These are phyloP conservation scores for Falco cherrug DNA, from an alignment of 2,797 vertebrate genomes.

Conservation along the genomic window DNA sequence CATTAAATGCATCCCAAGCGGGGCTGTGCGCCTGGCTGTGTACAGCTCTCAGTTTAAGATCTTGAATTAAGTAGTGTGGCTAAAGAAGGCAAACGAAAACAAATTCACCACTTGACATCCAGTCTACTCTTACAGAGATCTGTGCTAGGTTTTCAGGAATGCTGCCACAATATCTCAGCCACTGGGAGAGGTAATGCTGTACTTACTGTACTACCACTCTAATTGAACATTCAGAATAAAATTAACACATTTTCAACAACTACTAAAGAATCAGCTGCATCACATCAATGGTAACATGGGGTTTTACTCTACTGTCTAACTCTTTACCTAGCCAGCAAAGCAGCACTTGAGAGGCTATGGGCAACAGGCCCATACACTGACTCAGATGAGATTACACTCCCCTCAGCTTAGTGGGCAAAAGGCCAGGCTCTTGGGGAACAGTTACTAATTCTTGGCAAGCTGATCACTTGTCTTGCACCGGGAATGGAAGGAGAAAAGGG, in stretches of 20 bases:
- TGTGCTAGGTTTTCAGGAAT: neutral
- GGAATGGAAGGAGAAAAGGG: neutral
- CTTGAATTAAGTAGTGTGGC: neutral
- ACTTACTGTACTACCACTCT: neutral
- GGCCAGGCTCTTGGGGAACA: neutral
- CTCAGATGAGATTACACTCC: neutral
- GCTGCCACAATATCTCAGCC: neutral
- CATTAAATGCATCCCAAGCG: neutral
- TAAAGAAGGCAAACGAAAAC: conserved; percentile 2
- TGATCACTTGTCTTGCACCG: neutral
- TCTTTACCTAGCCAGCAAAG: neutral
- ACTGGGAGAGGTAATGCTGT: neutral
- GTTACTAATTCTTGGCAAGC: neutral
- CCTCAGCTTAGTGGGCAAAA: neutral
- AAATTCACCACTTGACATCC: neutral
- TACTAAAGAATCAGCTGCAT: neutral
- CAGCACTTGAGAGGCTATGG: neutral
- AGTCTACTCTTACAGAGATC: neutral
- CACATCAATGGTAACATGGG: neutral
- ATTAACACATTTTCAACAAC: neutral
- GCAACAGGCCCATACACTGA: neutral
- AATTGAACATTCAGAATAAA: neutral
- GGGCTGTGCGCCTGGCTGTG: neutral
- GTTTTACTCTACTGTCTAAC: neutral
- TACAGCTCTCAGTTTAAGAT: neutral